Evolutionary conservation across 1,140 invertebrate genomes (phyloP).

Genomic region (Pogonomyrmex californicus): DNA sequence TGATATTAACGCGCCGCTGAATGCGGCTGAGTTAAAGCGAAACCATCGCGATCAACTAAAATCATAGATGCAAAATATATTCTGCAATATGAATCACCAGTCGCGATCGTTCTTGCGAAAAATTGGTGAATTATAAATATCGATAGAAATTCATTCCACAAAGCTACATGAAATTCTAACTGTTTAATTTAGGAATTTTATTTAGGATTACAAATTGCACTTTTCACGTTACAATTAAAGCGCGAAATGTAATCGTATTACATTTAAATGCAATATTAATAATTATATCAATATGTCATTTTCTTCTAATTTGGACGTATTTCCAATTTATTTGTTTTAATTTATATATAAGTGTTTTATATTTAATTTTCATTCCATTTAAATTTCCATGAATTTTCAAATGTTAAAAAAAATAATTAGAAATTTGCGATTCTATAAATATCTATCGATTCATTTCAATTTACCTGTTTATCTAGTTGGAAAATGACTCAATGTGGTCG

Average conservation of each 20-base stretch:
- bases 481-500: conserved; percentile 12
- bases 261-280: neutral
- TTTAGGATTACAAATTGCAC: neutral
- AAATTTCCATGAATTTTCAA: neutral
- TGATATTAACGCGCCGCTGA: conserved; percentile 11
- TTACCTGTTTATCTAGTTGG: neutral
- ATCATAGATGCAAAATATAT: neutral
- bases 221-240: neutral
- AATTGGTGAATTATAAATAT: neutral
- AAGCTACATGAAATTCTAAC: neutral
- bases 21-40: neutral
- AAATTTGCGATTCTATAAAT: neutral
- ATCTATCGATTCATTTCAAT: neutral
- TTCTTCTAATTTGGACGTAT: neutral
- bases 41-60: neutral
- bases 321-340: neutral
- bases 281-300: conserved; percentile 1
- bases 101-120: neutral
- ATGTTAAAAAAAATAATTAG: neutral
- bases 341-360: neutral
- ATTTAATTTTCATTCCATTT: neutral
- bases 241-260: neutral
- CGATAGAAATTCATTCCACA: neutral
- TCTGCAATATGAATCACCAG: neutral
- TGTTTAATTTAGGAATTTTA: neutral